These are phyloP conservation scores for Salticus scenicus DNA, from an alignment of 2,888 invertebrate genomes.

Conservation along the genomic window DNA sequence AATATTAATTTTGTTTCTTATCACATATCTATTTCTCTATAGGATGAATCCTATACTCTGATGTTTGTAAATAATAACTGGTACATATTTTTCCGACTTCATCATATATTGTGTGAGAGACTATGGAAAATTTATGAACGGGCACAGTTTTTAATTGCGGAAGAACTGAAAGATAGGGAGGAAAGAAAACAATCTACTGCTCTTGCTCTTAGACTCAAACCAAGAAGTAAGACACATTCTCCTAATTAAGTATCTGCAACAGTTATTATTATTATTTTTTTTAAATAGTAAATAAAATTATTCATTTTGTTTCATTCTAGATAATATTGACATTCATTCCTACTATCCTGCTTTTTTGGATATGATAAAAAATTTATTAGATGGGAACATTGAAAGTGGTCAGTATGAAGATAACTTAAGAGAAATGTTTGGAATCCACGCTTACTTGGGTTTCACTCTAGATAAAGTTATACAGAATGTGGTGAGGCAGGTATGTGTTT, in stretches of 20 bases:
- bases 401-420: constrained; percentile 94
- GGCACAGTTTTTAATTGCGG: constrained; percentile 76
- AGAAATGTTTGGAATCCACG: constrained; percentile 98
- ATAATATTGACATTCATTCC: constrained; percentile 87
- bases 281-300: too few relatives aligned
- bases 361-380: constrained; percentile 94
- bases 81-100: constrained; percentile 96
- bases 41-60: constrained; percentile 84
- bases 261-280: not conserved
- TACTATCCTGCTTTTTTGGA: constrained; percentile 95
- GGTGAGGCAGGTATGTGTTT: constrained; percentile 84
- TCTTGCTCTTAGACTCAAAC: constrained; percentile 87
- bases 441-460: constrained; percentile 96
- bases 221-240: constrained; percentile 81
- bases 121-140: constrained; percentile 88
- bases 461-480: constrained; percentile 92
- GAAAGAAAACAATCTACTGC: constrained; percentile 82
- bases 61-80: constrained; percentile 97
- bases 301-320: too few relatives aligned
- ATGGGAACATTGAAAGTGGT: constrained; percentile 94
- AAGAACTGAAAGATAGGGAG: constrained; percentile 79
- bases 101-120: constrained; percentile 93
- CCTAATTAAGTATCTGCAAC: too few relatives aligned
- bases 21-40: too few relatives aligned
- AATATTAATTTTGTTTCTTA: too few relatives aligned